These are phyloP conservation scores for Mirounga angustirostris DNA, from an alignment of 2,113 vertebrate genomes.

Conservation along the genomic window DNA sequence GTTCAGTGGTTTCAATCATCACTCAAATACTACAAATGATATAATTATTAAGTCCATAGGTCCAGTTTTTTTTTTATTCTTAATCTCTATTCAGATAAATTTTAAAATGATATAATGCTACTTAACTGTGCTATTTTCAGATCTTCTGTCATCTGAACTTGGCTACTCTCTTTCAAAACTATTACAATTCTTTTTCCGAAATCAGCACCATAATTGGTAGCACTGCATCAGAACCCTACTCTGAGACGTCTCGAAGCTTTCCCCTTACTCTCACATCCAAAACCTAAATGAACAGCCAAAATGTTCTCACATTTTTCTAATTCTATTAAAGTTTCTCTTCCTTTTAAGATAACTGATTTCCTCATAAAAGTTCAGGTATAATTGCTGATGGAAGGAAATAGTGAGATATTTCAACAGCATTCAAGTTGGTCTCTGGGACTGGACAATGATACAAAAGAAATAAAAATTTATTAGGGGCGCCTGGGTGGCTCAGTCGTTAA, in stretches of 20 bases:
- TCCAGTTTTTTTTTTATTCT: not conserved
- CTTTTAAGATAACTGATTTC: conserved; percentile 46
- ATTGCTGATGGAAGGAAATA: conserved; percentile 13
- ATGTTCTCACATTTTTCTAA: conserved; percentile 38
- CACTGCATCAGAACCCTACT: not conserved
- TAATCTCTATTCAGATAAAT: not conserved
- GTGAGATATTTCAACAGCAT: conserved; percentile 45
- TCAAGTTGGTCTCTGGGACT: not conserved
- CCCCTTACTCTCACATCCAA: not conserved
- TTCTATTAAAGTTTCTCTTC: not conserved
- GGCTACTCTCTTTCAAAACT: not conserved
- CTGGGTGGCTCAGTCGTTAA: no score
- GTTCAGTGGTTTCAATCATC: not conserved
- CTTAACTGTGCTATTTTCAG: not conserved
- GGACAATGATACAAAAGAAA: conserved; percentile 44
- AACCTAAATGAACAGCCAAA: not conserved
- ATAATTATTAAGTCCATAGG: not conserved
- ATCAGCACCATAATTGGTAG: not conserved
- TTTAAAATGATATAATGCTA: not conserved
- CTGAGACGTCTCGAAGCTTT: not conserved
- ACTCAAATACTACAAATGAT: not conserved
- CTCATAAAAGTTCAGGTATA: conserved; percentile 28
- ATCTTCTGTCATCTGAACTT: not conserved
- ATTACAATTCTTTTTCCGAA: not conserved
- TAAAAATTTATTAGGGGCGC: not conserved